Conservation (phyloP, 2,113 vertebrate species). For the Sphyrna mokarran region DNA sequence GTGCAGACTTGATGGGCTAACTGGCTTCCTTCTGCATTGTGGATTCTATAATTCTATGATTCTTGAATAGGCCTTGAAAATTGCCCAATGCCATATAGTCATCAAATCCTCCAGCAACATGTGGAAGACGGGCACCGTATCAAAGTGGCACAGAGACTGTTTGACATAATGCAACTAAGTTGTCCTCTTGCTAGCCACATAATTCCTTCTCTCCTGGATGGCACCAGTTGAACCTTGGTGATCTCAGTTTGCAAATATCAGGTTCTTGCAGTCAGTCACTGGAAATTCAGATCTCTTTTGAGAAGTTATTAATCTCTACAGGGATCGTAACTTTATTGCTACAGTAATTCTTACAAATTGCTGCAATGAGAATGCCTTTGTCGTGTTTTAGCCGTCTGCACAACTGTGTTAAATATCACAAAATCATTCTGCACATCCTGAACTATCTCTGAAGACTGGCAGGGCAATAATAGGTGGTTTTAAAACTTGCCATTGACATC, state of each 20-base stretch:
- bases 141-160: not conserved
- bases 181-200: not conserved
- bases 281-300: not conserved
- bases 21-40: too few relatives aligned
- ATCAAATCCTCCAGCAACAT: not conserved
- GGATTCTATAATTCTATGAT: too few relatives aligned
- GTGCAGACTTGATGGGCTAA: too few relatives aligned
- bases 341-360: not conserved
- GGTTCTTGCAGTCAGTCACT: not conserved
- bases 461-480: not conserved
- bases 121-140: not conserved
- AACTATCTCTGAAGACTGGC: not conserved
- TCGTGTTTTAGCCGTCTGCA: not conserved
- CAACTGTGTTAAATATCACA: not conserved
- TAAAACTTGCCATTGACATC: not conserved
- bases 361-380: not conserved
- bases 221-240: not conserved
- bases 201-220: not conserved
- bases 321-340: not conserved
- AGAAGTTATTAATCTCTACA: not conserved
- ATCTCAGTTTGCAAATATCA: not conserved
- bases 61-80: too few relatives aligned
- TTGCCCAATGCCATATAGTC: too few relatives aligned
- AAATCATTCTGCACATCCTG: not conserved
- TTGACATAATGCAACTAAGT: not conserved